A percentile compares a stretch with the other conserved stretches of the same genome.
phyloP scores from a whole-genome alignment of 2,888 invertebrate genomes.

The Andrena chrysosceles region DNA sequence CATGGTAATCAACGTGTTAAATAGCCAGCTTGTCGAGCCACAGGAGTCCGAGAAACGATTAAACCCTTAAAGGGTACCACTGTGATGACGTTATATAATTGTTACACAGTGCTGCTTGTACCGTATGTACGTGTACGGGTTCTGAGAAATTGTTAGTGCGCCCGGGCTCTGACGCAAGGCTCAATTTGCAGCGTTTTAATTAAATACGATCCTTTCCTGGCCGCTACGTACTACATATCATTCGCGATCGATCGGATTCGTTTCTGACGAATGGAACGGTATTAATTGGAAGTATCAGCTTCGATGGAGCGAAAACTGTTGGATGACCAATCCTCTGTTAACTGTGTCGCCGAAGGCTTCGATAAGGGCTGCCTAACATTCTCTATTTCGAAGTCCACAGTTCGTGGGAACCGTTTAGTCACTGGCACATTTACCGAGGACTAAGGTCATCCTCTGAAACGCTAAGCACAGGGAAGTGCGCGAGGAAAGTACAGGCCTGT shows the following conservation, averaged over 20 bases:
- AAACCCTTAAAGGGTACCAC: slow-evolving; percentile 39
- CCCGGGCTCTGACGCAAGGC: background rate
- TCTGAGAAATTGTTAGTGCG: slow-evolving; percentile 4
- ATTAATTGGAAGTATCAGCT: background rate
- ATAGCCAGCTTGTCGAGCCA: slow-evolving; percentile 8
- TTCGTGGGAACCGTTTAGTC: too few relatives aligned
- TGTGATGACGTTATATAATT: slow-evolving; percentile 28
- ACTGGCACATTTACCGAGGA: too few relatives aligned
- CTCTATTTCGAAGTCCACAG: too few relatives aligned
- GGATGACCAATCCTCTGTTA: too few relatives aligned
- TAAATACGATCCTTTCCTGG: background rate
- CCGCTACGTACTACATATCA: too few relatives aligned
- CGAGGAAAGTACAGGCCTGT: background rate
- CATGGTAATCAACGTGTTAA: slow-evolving; percentile 1
- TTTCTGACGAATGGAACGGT: slow-evolving; percentile 1
- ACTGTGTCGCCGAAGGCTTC: too few relatives aligned
- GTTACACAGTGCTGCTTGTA: background rate
- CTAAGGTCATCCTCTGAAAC: too few relatives aligned
- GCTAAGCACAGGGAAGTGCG: too few relatives aligned
- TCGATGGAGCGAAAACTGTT: too few relatives aligned
- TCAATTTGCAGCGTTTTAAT: slow-evolving; percentile 3
- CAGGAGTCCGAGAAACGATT: slow-evolving; percentile 36
- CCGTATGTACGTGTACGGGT: background rate
- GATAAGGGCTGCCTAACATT: too few relatives aligned
- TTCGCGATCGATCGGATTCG: background rate